phyloP scores from a whole-genome alignment of 2,888 invertebrate species.

The Thyatira batis region DNA sequence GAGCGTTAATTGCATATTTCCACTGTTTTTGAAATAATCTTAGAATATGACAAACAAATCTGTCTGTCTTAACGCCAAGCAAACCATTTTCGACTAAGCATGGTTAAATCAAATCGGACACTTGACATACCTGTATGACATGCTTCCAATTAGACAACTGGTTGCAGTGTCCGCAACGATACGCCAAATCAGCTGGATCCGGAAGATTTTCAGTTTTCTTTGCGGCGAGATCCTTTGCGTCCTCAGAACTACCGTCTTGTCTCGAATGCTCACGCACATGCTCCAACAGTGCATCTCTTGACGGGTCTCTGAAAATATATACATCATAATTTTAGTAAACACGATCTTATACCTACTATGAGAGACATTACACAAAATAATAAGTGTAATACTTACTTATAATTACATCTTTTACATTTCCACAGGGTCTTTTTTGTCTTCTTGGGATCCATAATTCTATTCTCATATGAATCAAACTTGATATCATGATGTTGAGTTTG shows the following conservation, averaged over 20 bases:
- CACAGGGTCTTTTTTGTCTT: constrained; percentile 88
- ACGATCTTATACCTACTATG: neutral
- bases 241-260: constrained; percentile 43
- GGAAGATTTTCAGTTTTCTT: constrained; percentile 65
- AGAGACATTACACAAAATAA: neutral
- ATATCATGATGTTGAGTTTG: constrained; percentile 65
- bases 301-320: constrained; percentile 64
- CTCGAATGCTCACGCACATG: constrained; percentile 74
- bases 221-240: constrained; percentile 27
- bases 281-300: constrained; percentile 73
- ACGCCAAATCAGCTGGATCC: constrained; percentile 74
- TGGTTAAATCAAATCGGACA: constrained; percentile 2
- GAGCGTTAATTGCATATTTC: no score
- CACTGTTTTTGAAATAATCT: no score
- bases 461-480: constrained; percentile 50
- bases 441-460: constrained; percentile 59
- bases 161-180: constrained; percentile 90
- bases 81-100: no score
- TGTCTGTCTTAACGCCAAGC: no score
- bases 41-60: no score
- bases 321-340: neutral
- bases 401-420: constrained; percentile 95
- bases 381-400: constrained; percentile 84
- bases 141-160: constrained; percentile 93
- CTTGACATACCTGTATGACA: constrained; percentile 88